Percentiles rank a stretch among this genome's conserved stretches.
These are phyloP conservation scores for Vanessa cardui DNA, from an alignment of 2,888 invertebrate species.

Conservation along the genomic window DNA sequence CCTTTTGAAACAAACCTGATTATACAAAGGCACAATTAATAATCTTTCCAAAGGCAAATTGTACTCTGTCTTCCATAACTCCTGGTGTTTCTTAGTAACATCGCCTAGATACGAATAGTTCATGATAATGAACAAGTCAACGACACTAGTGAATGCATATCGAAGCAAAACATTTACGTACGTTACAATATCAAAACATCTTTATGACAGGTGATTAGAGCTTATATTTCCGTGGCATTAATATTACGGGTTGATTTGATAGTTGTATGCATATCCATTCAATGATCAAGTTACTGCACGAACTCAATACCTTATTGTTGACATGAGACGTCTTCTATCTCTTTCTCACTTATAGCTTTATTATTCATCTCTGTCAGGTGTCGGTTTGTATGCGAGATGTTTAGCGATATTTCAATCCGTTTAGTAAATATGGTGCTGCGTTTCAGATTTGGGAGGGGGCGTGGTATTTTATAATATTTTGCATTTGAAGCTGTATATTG, in stretches of 20 bases:
- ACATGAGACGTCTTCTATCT: slow-evolving; percentile 55
- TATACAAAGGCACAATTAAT: slow-evolving; percentile 33
- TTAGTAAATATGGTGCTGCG: slow-evolving; percentile 26
- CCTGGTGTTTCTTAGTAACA: slow-evolving; percentile 33
- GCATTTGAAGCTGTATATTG: too few species aligned
- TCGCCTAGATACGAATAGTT: slow-evolving; percentile 46
- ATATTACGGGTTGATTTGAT: slow-evolving; percentile 40
- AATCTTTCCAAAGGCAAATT: slow-evolving; percentile 25
- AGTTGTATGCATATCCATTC: slow-evolving; percentile 61
- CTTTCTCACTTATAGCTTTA: slow-evolving; percentile 36
- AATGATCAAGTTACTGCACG: slow-evolving; percentile 69
- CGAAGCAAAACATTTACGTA: slow-evolving; percentile 35
- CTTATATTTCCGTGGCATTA: slow-evolving; percentile 38
- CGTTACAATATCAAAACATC: slow-evolving; percentile 12
- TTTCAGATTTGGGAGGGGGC: not conserved
- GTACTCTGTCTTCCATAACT: slow-evolving; percentile 22
- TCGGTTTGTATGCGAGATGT: slow-evolving; percentile 15
- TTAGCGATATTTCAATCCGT: slow-evolving; percentile 19
- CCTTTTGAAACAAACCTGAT: slow-evolving; percentile 23
- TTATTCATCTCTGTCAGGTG: slow-evolving; percentile 34
- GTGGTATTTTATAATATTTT: not conserved
- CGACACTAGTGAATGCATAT: slow-evolving; percentile 57
- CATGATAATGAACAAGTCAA: slow-evolving; percentile 67
- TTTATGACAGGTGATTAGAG: slow-evolving; percentile 40
- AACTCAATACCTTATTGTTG: slow-evolving; percentile 69